phyloP scores from a whole-genome alignment of 2,888 invertebrate species.

The Acleris literana region DNA sequence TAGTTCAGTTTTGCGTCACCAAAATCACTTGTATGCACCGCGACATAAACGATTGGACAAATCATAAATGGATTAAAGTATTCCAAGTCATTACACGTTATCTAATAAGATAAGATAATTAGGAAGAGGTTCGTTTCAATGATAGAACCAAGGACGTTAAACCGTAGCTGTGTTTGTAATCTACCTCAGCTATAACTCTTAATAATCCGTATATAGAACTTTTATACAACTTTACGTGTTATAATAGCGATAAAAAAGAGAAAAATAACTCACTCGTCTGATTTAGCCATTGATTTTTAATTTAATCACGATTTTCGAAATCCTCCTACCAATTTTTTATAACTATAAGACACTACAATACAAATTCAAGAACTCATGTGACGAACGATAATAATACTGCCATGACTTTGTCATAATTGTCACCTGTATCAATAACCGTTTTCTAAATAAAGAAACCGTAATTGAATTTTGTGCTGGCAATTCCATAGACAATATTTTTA shows the following conservation, averaged over 20 bases:
- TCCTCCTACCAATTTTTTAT: conserved; percentile 3
- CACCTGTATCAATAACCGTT: conserved; percentile 28
- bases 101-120: conserved; percentile 35
- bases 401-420: conserved; percentile 10
- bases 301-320: conserved; percentile 1
- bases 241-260: neutral
- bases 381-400: conserved; percentile 10
- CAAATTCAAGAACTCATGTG: conserved; percentile 10
- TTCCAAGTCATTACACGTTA: conserved; percentile 31
- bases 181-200: conserved; percentile 6
- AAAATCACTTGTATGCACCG: conserved; percentile 12
- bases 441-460: conserved; percentile 1
- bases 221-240: conserved; percentile 3
- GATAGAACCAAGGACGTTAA: conserved; percentile 30
- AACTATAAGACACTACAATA: conserved; percentile 12
- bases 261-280: conserved; percentile 16
- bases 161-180: conserved; percentile 21
- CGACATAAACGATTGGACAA: conserved; percentile 25
- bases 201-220: too few relatives aligned
- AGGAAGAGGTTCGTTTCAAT: conserved; percentile 27
- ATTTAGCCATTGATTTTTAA: conserved; percentile 8
- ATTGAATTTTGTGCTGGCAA: neutral
- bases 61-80: conserved; percentile 34
- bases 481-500: neutral
- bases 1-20: too few relatives aligned